phyloP scores from a whole-genome alignment of 2,888 invertebrate genomes.

The Micropterix aruncella region DNA sequence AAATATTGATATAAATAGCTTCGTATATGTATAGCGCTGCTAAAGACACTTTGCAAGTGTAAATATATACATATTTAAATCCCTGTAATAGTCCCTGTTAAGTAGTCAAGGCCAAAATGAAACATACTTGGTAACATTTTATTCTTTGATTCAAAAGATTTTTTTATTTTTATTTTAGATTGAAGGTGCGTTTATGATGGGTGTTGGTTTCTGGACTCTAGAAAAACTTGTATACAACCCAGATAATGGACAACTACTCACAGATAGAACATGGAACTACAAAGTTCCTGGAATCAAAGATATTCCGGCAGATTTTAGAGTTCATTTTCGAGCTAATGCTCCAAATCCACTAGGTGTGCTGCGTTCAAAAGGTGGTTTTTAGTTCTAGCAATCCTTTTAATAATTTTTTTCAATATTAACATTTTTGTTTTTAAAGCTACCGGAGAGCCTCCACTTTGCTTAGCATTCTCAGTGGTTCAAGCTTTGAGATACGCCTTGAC shows the following conservation, averaged over 20 bases:
- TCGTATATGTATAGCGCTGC: no score
- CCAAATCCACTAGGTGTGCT: conserved; percentile 47
- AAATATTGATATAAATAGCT: no score
- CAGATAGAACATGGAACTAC: conserved; percentile 61
- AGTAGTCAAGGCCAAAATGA: no score
- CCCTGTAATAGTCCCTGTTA: no score
- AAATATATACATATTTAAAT: no score
- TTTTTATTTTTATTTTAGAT: conserved; percentile 31
- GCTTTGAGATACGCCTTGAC: background rate
- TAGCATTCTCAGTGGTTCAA: background rate
- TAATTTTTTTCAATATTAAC: no score
- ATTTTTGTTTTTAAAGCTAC: background rate
- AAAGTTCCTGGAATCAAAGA: conserved; percentile 56
- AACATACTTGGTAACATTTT: no score
- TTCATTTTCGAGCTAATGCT: conserved; percentile 45
- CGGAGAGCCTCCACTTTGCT: background rate
- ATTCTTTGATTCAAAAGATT: no score
- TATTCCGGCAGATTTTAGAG: conserved; percentile 52
- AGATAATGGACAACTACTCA: conserved; percentile 44
- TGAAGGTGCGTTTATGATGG: conserved; percentile 63
- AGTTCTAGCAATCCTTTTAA: conserved; percentile 18
- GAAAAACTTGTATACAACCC: conserved; percentile 48
- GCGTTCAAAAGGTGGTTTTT: conserved; percentile 46
- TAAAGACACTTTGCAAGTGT: no score
- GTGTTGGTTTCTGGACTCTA: conserved; percentile 52